Percentiles rank a stretch among this genome's conserved stretches.
Evolutionary conservation across 2,113 vertebrate species (phyloP).

Genomic region (Vulpes ferrilata): DNA sequence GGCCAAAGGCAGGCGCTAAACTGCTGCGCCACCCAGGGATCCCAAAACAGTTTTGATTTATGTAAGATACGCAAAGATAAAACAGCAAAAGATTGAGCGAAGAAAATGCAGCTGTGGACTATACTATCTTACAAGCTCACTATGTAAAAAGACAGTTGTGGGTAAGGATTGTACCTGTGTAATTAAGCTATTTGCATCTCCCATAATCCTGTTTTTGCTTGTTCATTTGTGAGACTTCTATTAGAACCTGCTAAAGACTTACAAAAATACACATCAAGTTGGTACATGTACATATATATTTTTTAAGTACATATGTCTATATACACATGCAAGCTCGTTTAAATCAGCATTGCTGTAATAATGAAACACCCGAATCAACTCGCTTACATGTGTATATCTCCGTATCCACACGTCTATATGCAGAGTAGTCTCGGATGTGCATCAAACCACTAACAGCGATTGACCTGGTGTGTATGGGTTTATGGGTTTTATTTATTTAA

Average conservation of each 20-base stretch:
- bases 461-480: neutral
- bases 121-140: neutral
- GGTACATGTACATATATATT: neutral
- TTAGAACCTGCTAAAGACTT: neutral
- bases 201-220: neutral
- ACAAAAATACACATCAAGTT: neutral
- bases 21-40: no score
- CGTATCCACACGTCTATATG: no score
- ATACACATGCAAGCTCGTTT: neutral
- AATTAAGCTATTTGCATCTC: neutral
- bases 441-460: no score
- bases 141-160: neutral
- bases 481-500: neutral
- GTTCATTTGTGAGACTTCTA: neutral
- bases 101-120: neutral
- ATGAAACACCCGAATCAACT: neutral
- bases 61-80: conserved; percentile 22
- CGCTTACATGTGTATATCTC: neutral
- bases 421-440: neutral
- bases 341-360: neutral
- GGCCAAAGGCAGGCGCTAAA: no score
- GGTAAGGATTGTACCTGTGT: neutral
- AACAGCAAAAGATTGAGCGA: neutral
- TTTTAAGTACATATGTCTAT: neutral
- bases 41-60: conserved; percentile 7